phyloP scores from a whole-genome alignment of 1,140 invertebrate species.

The Sminthurinus signatus region DNA sequence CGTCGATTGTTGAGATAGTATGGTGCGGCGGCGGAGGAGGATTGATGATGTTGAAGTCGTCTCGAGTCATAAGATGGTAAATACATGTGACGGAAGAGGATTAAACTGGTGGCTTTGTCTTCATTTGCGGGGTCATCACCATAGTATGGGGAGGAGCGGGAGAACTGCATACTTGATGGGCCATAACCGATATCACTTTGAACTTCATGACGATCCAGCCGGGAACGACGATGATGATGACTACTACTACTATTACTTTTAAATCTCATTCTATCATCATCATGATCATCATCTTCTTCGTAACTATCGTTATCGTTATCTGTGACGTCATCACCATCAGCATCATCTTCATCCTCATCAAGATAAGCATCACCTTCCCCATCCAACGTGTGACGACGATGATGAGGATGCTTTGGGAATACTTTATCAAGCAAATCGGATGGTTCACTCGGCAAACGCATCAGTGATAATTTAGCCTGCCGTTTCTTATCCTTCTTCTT shows the following conservation, averaged over 20 bases:
- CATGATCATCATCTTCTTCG: conserved; percentile 17
- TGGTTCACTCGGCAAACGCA: neutral
- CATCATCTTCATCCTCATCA: conserved; percentile 5
- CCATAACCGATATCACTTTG: conserved; percentile 40
- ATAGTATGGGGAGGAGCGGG: conserved; percentile 8
- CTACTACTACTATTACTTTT: neutral
- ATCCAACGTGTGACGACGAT: neutral
- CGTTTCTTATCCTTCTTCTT: conserved; percentile 5
- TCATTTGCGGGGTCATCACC: conserved; percentile 2
- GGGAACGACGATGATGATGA: too few species aligned
- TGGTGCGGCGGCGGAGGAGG: neutral
- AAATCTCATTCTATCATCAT: conserved; percentile 17
- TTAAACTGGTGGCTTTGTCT: conserved; percentile 14
- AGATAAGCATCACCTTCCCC: too few species aligned
- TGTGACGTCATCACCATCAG: neutral
- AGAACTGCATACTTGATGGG: conserved; percentile 36
- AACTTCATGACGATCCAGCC: too few species aligned
- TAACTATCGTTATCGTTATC: neutral
- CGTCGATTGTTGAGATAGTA: conserved; percentile 29
- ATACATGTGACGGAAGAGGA: conserved; percentile 55
- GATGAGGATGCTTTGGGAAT: neutral
- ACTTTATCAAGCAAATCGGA: conserved; percentile 7
- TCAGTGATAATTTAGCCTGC: conserved; percentile 1
- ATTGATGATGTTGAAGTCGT: conserved; percentile 24
- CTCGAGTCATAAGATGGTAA: conserved; percentile 57